Evolutionary conservation across 2,888 invertebrate species (phyloP), one percentile per base, ranked within the genome.

Genomic region (Smittia sp.): DNA sequence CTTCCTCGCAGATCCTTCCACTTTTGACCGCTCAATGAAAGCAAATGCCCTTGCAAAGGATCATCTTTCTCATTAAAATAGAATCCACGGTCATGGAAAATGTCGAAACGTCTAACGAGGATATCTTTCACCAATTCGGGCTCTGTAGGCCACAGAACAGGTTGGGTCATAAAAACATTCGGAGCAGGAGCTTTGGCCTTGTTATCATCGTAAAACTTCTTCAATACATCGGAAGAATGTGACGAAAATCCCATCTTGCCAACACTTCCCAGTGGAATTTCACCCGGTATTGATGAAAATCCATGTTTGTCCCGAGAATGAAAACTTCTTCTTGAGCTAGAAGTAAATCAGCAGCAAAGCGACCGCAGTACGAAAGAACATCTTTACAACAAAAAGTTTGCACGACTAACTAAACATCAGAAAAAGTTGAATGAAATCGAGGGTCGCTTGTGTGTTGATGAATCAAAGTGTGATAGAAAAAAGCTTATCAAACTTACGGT

Each of bases 1-100:
- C 67, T 84, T 83, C 0, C 77, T 13, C 85, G 78, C 58, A 85
- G 76, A 15, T 79, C 78, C 66, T 81, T 83, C 85, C 85, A 85
- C 66, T 81, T 79, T 1, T 79, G 77, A 1, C 83, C 84, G 1
- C 80, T 80, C 24, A 82, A 72, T 13, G 76, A 76, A 4, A 81
- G 76, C 4, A 84, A 75, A 75, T 82, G 79, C 0, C 76, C 80
- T 32, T 7, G 76, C 1, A 83, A 41, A 0, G 83, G 82, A 76
- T 82, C 82, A 22, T 78, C 78, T 11, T 77, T 75, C 3, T 79
- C 80, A 75, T 81, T 79, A 13, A 76, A 70, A 15, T 75, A 79
- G 22, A 80, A 75, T 1, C 80, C 80, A 1, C 81, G 80, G 75
- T 81, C 80, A 4, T 77, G 76, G 74, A 83, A 84, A 58, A 27